phyloP scores from a whole-genome alignment of 2,888 invertebrate genomes.

The Clistopyga incitator region DNA sequence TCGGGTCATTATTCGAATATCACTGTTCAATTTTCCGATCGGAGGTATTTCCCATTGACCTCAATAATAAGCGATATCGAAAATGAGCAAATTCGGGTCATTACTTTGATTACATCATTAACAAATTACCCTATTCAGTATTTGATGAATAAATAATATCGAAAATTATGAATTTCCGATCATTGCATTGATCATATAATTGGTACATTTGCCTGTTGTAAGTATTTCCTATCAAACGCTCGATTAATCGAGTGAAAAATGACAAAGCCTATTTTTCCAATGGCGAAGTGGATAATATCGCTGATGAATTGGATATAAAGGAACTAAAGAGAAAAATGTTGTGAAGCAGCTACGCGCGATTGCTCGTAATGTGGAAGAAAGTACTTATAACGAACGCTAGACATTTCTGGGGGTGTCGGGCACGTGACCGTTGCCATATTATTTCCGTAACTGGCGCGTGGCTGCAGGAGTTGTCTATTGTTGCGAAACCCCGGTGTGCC shows the following conservation, averaged over 20 bases:
- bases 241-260: not conserved
- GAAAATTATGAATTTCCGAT: no score
- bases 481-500: constrained; percentile 60
- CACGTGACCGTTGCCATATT: constrained; percentile 79
- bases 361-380: constrained; percentile 67
- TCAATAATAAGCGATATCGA: no score
- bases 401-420: constrained; percentile 73
- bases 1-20: no score
- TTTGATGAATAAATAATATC: no score
- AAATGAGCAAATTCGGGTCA: no score
- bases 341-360: constrained; percentile 68
- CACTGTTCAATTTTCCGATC: no score
- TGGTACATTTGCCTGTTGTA: not conserved
- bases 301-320: not conserved
- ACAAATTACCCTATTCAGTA: no score
- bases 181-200: no score
- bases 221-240: not conserved
- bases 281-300: not conserved
- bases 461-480: constrained; percentile 69
- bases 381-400: constrained; percentile 46
- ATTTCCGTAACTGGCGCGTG: constrained; percentile 79
- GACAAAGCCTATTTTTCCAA: not conserved
- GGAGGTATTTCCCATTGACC: no score
- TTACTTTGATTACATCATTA: no score
- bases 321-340: constrained; percentile 27